These are phyloP conservation scores for Ascaphus truei DNA, from an alignment of 2,113 vertebrate genomes.

Conservation along the genomic window DNA sequence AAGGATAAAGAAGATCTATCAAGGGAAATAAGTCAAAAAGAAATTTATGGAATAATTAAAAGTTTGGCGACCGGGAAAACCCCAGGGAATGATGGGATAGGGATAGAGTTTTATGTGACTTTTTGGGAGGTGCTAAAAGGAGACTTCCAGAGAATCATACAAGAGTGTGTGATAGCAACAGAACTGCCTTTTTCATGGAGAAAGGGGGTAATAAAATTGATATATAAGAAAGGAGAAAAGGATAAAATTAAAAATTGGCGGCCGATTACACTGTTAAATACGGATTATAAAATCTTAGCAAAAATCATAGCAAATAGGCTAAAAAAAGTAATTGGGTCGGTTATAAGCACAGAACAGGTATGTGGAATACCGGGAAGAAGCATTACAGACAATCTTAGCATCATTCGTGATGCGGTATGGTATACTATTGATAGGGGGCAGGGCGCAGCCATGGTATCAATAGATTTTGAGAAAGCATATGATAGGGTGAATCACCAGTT, in stretches of 20 bases:
- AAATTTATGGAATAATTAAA: neutral
- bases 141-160: neutral
- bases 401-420: neutral
- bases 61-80: neutral
- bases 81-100: neutral
- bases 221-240: neutral
- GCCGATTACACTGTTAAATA: neutral
- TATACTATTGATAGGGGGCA: neutral
- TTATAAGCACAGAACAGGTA: neutral
- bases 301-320: neutral
- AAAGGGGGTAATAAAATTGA: neutral
- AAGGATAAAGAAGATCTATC: too few relatives aligned
- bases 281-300: neutral
- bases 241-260: neutral
- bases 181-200: neutral
- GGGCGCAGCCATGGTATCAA: neutral
- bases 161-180: neutral
- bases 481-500: neutral
- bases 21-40: too few relatives aligned
- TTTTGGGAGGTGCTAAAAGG: neutral
- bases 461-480: neutral
- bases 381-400: neutral
- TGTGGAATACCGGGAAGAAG: neutral
- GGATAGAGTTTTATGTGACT: neutral
- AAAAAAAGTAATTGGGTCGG: neutral